A percentile compares a stretch with the other conserved stretches of the same genome.
These are phyloP conservation scores for Aricia agestis DNA, from an alignment of 1,140 invertebrate genomes.

Conservation along the genomic window DNA sequence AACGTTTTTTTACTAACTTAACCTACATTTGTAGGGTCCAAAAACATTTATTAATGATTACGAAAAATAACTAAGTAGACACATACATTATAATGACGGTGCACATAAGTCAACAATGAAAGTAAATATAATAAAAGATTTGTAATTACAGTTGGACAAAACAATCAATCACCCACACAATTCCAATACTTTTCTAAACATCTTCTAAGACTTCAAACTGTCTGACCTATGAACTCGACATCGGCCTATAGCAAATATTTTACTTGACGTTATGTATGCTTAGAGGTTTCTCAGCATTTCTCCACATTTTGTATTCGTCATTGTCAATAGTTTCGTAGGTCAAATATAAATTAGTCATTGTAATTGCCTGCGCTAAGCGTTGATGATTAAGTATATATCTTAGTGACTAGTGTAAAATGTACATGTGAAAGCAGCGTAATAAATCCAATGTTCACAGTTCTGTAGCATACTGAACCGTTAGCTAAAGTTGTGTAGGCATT, in stretches of 20 bases:
- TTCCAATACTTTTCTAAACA: conserved; percentile 20
- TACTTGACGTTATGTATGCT: conserved; percentile 27
- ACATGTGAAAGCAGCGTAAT: background rate
- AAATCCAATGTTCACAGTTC: background rate
- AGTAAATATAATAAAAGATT: conserved; percentile 14
- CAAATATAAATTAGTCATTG: conserved; percentile 15
- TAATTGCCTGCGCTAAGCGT: background rate
- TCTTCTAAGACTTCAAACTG: conserved; percentile 26
- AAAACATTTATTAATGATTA: background rate
- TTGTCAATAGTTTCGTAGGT: conserved; percentile 3
- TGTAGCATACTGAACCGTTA: background rate
- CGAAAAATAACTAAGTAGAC: background rate
- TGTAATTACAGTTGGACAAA: background rate
- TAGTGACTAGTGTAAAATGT: background rate
- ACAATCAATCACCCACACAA: conserved; percentile 7
- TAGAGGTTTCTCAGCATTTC: conserved; percentile 4
- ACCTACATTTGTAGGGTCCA: background rate
- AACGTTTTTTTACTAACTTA: background rate
- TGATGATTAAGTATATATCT: background rate
- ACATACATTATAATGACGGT: conserved; percentile 5
- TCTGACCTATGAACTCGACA: conserved; percentile 38
- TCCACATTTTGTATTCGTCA: conserved; percentile 1
- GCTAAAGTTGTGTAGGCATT: background rate
- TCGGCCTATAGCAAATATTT: conserved; percentile 29
- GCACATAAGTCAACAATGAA: conserved; percentile 7